Base-by-base conservation (phyloP, 1,140 invertebrate species). In the Oscheius sp. region DNA sequence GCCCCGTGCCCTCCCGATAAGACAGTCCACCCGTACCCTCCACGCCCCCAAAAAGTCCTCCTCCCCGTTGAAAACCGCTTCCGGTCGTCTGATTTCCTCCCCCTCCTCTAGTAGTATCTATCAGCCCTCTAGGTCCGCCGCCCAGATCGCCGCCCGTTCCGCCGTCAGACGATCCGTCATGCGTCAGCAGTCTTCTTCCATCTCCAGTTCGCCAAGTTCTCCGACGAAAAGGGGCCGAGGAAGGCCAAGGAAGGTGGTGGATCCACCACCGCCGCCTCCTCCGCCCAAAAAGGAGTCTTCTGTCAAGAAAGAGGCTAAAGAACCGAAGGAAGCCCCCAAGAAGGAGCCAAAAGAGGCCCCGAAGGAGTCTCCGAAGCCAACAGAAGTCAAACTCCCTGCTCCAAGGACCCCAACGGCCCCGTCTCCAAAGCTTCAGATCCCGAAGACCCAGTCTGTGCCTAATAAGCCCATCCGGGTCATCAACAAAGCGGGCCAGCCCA, bases 11-110 rank as follows among this genome's bases (percentile, higher is more conserved):
- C 15, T 68, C 26, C 26, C 71, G 10, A 73, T 55, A 68, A 71
- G 61, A 38, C 68, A 68, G 23, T 71, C 68, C 18, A 70, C n/a
- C 38, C 68, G 61, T 4, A 26, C 35, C 31, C 65, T 31, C 29
- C 4, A 23, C 31, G 63, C 63, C 13, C 28, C 28, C 23, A 68
- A 29, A 68, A 28, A 35, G 4, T 29, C 31, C 7, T 34, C 38
- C 26, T 36, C 35, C 34, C 28, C 67, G 20, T 4, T 46, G 29
- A 70, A 71, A 26, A 23, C 45, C 7, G 18, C 46, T 20, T 46
- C 35, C 32, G 42, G 52, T 42, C 59, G 68, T 20, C 38, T n/a
- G 59, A 18, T 20, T 32, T 2, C 26, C 58, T n/a, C 45, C 45
- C 34, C 36, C 64, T 46, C 31, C 66, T 28, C 58, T 26, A 38